Percentiles rank a stretch among this genome's conserved stretches.
Conservation (phyloP, 2,888 invertebrate species). For the Phyllotreta striolata region DNA sequence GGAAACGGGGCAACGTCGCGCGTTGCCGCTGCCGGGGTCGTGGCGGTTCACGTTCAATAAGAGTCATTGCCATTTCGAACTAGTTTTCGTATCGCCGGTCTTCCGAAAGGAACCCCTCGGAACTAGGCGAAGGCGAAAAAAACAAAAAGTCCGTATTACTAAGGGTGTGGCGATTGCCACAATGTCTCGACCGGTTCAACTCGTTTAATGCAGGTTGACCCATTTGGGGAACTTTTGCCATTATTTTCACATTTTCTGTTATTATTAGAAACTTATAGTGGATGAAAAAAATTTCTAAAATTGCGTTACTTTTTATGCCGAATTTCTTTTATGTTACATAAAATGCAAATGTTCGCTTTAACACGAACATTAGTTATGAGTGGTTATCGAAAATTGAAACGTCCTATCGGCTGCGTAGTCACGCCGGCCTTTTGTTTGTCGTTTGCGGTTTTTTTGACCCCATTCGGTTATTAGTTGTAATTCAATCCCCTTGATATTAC, state of each 20-base stretch:
- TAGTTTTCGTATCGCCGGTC: conserved; percentile 36
- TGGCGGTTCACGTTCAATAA: conserved; percentile 67
- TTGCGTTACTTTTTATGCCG: too few relatives aligned
- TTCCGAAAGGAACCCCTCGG: conserved; percentile 20
- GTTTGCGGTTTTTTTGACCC: too few relatives aligned
- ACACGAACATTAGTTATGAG: too few relatives aligned
- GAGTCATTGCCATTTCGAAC: conserved; percentile 60
- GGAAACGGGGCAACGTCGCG: conserved; percentile 30
- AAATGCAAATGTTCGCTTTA: too few relatives aligned
- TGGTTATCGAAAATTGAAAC: too few relatives aligned
- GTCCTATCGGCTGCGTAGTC: too few relatives aligned
- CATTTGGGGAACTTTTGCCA: conserved; percentile 1
- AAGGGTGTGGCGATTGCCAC: conserved; percentile 33
- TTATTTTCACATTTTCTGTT: background rate
- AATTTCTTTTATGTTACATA: too few relatives aligned
- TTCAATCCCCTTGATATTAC: too few relatives aligned
- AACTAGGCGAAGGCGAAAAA: conserved; percentile 27
- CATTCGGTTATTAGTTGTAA: too few relatives aligned
- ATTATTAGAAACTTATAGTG: background rate
- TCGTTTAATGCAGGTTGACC: conserved; percentile 6
- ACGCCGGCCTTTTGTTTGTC: too few relatives aligned
- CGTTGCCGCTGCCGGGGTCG: conserved; percentile 45
- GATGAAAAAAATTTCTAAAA: too few relatives aligned
- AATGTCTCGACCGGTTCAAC: background rate
- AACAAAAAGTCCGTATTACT: conserved; percentile 14